Percentiles rank a stretch among this genome's conserved stretches.
Evolutionary conservation across 2,888 invertebrate species (phyloP).

Genomic region (Camponotus fellah): DNA sequence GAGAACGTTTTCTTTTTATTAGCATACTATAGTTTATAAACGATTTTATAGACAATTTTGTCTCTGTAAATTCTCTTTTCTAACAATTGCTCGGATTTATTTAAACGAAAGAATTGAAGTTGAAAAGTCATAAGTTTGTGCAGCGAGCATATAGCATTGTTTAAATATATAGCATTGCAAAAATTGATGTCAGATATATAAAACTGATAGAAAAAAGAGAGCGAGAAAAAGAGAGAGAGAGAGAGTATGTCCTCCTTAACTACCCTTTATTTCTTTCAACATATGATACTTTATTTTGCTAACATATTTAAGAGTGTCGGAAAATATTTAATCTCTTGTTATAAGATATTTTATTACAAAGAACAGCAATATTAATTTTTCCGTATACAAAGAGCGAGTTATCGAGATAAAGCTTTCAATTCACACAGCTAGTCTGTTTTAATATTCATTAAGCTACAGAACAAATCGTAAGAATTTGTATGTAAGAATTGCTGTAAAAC

Average conservation of each 20-base stretch:
- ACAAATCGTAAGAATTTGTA: neutral
- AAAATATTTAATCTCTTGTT: conserved; percentile 9
- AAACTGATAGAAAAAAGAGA: neutral
- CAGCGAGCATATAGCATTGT: conserved; percentile 14
- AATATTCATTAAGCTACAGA: neutral
- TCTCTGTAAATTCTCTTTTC: conserved; percentile 1
- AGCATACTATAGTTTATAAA: conserved; percentile 2
- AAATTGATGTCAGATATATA: conserved; percentile 42
- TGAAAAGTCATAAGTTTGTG: conserved; percentile 35
- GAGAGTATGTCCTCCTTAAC: too few relatives aligned
- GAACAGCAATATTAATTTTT: neutral
- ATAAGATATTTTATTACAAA: neutral
- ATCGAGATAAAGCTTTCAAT: neutral
- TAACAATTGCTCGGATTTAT: neutral
- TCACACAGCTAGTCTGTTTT: neutral
- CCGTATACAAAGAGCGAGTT: neutral
- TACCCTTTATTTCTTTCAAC: conserved; percentile 1
- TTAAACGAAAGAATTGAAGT: conserved; percentile 9
- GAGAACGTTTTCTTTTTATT: neutral
- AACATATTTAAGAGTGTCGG: conserved; percentile 3
- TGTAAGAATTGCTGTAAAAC: neutral
- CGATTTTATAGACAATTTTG: conserved; percentile 30
- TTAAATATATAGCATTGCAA: conserved; percentile 20
- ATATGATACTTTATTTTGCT: conserved; percentile 30
- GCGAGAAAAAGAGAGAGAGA: neutral